Percentiles rank a stretch among this genome's conserved stretches.
phyloP scores from a whole-genome alignment of 2,888 invertebrate genomes.

The Agriopis leucophaearia region DNA sequence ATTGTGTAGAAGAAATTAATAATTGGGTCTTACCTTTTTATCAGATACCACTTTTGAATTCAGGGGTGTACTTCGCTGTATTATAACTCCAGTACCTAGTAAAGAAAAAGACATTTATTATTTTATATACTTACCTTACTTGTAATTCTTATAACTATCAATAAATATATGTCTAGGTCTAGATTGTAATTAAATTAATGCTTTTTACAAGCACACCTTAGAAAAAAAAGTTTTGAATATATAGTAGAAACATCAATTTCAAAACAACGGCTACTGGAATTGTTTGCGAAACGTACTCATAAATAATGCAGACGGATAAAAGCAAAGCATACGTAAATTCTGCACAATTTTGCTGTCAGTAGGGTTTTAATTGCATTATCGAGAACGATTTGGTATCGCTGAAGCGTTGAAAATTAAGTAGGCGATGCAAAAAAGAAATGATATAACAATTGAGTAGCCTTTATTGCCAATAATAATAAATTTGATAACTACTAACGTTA shows the following conservation, averaged over 20 bases:
- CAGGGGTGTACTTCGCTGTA: not conserved
- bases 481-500: not conserved
- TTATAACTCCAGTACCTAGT: not conserved
- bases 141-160: too few species aligned
- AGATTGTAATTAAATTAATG: too few species aligned
- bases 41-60: not conserved
- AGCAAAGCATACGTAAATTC: constrained; percentile 35
- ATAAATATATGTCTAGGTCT: too few species aligned
- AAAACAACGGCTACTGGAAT: not conserved
- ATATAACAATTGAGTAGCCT: constrained; percentile 3
- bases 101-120: constrained; percentile 1
- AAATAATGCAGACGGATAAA: constrained; percentile 28
- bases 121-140: too few species aligned
- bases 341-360: constrained; percentile 43
- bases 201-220: too few species aligned
- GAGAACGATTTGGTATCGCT: constrained; percentile 50
- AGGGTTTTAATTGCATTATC: constrained; percentile 49
- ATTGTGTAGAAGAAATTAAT: not conserved
- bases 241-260: not conserved
- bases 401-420: constrained; percentile 46
- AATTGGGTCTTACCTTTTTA: not conserved
- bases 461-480: not conserved
- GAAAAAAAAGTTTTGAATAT: not conserved
- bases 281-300: constrained; percentile 2
- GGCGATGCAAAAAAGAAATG: constrained; percentile 34